Percentiles rank a stretch among this genome's conserved stretches.
phyloP scores from a whole-genome alignment of 2,113 vertebrate genomes.

The Elephantulus edwardii region DNA sequence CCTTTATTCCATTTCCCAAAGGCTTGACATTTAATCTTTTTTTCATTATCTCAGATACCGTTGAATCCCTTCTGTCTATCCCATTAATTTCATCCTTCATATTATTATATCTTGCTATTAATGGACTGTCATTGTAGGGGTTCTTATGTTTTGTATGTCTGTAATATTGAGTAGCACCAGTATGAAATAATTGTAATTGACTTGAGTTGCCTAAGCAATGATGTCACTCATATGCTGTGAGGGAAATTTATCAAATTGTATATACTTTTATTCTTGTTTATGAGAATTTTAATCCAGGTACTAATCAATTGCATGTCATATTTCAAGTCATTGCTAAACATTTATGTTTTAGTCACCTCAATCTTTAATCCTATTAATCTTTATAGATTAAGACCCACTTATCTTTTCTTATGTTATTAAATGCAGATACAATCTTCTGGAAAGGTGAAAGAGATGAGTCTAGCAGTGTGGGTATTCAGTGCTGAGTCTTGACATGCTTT shows the following conservation, averaged over 20 bases:
- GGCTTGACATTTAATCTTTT: conserved; percentile 53
- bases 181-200: conserved; percentile 61
- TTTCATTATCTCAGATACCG: conserved; percentile 64
- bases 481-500: neutral
- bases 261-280: conserved; percentile 27
- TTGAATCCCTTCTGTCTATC: conserved; percentile 54
- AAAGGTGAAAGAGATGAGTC: neutral
- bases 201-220: neutral
- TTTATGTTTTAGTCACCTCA: conserved; percentile 16
- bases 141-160: conserved; percentile 57
- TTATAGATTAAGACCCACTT: neutral
- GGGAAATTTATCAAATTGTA: conserved; percentile 21
- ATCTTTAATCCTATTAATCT: too few relatives aligned
- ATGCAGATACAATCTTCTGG: neutral
- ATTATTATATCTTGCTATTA: conserved; percentile 60
- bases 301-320: neutral
- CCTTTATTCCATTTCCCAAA: conserved; percentile 60
- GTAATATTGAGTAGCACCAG: conserved; percentile 53
- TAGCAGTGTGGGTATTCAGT: neutral
- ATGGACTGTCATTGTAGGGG: conserved; percentile 54
- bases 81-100: conserved; percentile 59
- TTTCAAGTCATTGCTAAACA: conserved; percentile 34
- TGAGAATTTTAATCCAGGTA: conserved; percentile 36
- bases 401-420: conserved; percentile 36
- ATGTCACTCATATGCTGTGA: conserved; percentile 10